phyloP scores from a whole-genome alignment of 1,140 invertebrate species.

The Trissolcus basalis region DNA sequence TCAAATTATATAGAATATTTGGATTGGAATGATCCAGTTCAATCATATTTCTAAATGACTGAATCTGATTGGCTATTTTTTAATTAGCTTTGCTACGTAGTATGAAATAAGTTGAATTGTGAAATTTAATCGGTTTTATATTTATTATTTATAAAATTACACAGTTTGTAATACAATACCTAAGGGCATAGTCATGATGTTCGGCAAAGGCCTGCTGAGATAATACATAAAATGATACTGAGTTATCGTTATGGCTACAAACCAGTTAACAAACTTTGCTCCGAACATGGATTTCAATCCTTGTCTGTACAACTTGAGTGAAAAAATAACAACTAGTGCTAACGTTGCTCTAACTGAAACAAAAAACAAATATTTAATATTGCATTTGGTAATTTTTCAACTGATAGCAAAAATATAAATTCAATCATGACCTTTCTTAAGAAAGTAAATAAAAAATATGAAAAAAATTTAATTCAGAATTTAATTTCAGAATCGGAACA shows the following conservation, averaged over 20 bases:
- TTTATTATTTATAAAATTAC: too few species aligned
- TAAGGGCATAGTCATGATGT: conserved; percentile 94
- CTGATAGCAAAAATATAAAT: too few species aligned
- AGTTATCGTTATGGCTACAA: conserved; percentile 88
- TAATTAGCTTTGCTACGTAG: too few species aligned
- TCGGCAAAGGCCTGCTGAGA: conserved; percentile 94
- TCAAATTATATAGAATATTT: conserved; percentile 18
- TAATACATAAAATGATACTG: conserved; percentile 99
- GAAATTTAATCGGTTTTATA: too few species aligned
- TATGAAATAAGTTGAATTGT: too few species aligned
- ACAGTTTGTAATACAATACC: conserved; percentile 78
- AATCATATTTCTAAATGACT: too few species aligned
- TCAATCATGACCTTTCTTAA: too few species aligned
- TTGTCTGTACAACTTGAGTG: conserved; percentile 84
- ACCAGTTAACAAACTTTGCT: conserved; percentile 85
- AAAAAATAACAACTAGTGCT: conserved; percentile 83
- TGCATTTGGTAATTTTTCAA: neutral
- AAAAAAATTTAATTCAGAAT: too few species aligned
- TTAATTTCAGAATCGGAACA: too few species aligned
- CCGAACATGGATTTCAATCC: conserved; percentile 88
- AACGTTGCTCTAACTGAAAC: conserved; percentile 89
- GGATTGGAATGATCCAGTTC: conserved; percentile 8
- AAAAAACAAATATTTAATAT: conserved; percentile 37
- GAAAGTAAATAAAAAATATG: too few species aligned
- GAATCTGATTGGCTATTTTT: too few species aligned